phyloP scores from a whole-genome alignment of 2,797 vertebrate species.

The Loris lydekkerianus region DNA sequence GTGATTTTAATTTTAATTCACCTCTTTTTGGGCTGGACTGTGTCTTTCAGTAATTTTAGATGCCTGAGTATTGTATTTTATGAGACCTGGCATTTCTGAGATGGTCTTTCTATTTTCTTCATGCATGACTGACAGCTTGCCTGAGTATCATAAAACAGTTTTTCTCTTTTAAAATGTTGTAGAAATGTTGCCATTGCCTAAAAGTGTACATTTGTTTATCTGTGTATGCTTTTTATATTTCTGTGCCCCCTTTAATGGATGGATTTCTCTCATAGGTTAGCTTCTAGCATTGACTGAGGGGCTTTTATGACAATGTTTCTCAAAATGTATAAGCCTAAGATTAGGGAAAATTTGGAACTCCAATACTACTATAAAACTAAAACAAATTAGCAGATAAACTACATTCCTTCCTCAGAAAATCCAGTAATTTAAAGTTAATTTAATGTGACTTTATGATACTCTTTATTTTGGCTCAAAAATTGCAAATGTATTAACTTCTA shows the following conservation, averaged over 20 bases:
- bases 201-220: not conserved
- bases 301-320: slow-evolving; percentile 1
- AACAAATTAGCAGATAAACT: slow-evolving; percentile 18
- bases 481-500: not conserved
- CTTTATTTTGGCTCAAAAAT: slow-evolving; percentile 3
- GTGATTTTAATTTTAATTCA: slow-evolving; percentile 9
- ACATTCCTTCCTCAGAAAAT: not conserved
- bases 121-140: not conserved
- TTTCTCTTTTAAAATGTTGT: slow-evolving; percentile 18
- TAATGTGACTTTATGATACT: not conserved
- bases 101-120: slow-evolving; percentile 46
- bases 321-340: not conserved
- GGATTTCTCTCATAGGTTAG: not conserved
- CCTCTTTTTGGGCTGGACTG: not conserved
- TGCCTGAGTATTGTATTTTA: slow-evolving; percentile 1
- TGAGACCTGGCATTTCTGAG: not conserved
- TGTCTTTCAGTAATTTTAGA: slow-evolving; percentile 18
- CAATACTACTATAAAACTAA: not conserved
- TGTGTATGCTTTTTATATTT: not conserved
- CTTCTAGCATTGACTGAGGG: not conserved
- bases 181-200: not conserved
- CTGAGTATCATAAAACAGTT: slow-evolving; percentile 28
- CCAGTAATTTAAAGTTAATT: slow-evolving; percentile 30
- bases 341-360: not conserved
- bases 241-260: not conserved